Base-by-base conservation (phyloP, 2,888 invertebrate species). In the Sussaba pulchella region DNA sequence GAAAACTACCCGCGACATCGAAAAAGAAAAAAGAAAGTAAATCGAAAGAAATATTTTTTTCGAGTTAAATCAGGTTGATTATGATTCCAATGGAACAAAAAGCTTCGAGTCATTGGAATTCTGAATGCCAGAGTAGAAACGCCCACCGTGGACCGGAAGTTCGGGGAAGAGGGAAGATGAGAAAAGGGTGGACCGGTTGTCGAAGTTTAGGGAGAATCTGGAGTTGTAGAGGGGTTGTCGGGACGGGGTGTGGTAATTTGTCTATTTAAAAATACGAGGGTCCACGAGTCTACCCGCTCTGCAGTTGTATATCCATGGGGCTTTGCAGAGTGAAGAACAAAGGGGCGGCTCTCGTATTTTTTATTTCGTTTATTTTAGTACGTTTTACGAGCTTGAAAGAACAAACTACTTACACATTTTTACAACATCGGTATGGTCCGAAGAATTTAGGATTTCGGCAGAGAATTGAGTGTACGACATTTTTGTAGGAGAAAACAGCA, bases 51-150 rank as follows among this genome's bases (percentile, higher is more conserved):
- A 52, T 70, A 76, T 14, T 61, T 19, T 67, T 26, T 36, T 59
- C 50, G 61, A 19, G 10, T 66, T 41, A 66, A 72, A 21, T 59
- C 26, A 9, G 21, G 36, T 47, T 45, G 54, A 57, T 41, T 17
- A 70, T 54, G 64, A 31, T 57, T 26, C 64, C 19, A 12, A 6
- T 19, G 6, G 57, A 50, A 24, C n/a, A n/a, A n/a, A 66, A 66
- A 64, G 78, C 73, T 45, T 64, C 17, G 19, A 69, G 73, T 64
- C 63, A 69, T 64, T 63, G 57, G 57, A 74, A 70, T 69, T 78
- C 78, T 69, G 57, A 39, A 50, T 39, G 73, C 54, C 50, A 64
- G 63, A n/a, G n/a, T 54, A 67, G 45, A 72, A 36, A 67, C 17
- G 61, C 14, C 59, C 61, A 57, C 52, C 19, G 52, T 52, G 31